Conservation (phyloP, 1,140 invertebrate species). For the Dendrolimus kikuchii region DNA sequence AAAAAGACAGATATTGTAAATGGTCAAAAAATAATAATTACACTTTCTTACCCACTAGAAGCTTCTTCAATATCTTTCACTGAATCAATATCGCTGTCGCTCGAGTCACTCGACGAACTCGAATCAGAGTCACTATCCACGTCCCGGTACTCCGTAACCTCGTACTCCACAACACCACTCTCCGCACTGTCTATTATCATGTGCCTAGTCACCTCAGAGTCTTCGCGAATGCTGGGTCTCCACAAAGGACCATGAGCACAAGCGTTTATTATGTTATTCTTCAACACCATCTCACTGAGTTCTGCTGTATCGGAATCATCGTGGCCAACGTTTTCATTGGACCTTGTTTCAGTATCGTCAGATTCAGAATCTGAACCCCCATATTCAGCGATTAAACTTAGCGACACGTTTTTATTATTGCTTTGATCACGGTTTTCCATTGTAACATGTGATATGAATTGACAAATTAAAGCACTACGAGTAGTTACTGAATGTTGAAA, state of each 20-base stretch:
- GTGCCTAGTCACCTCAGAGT: slow-evolving; percentile 34
- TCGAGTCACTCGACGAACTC: slow-evolving; percentile 48
- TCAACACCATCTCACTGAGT: slow-evolving; percentile 63
- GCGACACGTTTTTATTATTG: slow-evolving; percentile 62
- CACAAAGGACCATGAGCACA: slow-evolving; percentile 60
- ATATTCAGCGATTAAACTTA: slow-evolving; percentile 60
- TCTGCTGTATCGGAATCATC: slow-evolving; percentile 56
- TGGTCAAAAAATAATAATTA: too few species aligned
- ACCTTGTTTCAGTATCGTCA: slow-evolving; percentile 44
- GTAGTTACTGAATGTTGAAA: too few species aligned
- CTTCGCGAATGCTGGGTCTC: slow-evolving; percentile 17
- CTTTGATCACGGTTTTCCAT: slow-evolving; percentile 59
- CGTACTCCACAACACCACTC: slow-evolving; percentile 52
- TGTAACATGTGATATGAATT: slow-evolving; percentile 14
- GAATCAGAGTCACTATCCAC: slow-evolving; percentile 46
- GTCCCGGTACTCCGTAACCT: slow-evolving; percentile 56
- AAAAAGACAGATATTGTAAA: too few species aligned
- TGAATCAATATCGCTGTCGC: slow-evolving; percentile 57
- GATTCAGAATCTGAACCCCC: slow-evolving; percentile 58
- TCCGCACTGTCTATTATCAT: slow-evolving; percentile 61
- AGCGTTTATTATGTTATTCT: slow-evolving; percentile 68
- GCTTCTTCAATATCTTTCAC: slow-evolving; percentile 55
- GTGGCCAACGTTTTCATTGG: slow-evolving; percentile 42
- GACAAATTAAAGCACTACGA: too few species aligned
- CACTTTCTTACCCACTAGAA: slow-evolving; percentile 45